phyloP scores from a whole-genome alignment of 2,797 vertebrate genomes.

The Oophaga sylvatica region DNA sequence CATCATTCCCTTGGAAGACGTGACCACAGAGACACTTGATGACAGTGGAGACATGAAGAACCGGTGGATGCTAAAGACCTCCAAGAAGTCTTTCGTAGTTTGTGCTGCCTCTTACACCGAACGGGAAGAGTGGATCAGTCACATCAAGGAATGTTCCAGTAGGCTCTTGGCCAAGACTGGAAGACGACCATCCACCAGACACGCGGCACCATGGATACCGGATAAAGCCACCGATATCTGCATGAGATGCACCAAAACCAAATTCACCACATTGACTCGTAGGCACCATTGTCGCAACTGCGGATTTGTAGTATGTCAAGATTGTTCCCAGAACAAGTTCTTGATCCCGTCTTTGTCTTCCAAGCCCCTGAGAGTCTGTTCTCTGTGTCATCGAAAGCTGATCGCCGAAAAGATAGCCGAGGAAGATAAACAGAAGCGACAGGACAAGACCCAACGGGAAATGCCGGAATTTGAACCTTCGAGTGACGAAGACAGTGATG shows the following conservation, averaged over 20 bases:
- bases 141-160: slow-evolving; percentile 79
- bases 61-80: slow-evolving; percentile 90
- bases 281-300: slow-evolving; percentile 92
- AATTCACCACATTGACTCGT: slow-evolving; percentile 78
- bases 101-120: slow-evolving; percentile 79
- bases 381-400: slow-evolving; percentile 75
- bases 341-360: slow-evolving; percentile 79
- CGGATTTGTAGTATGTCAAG: slow-evolving; percentile 86
- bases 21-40: slow-evolving; percentile 81
- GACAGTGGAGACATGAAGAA: slow-evolving; percentile 78
- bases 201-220: slow-evolving; percentile 86
- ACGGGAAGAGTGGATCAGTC: slow-evolving; percentile 86
- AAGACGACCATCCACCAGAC: slow-evolving; percentile 66
- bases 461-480: slow-evolving; percentile 65
- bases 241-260: slow-evolving; percentile 86
- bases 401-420: slow-evolving; percentile 64
- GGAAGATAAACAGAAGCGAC: slow-evolving; percentile 53
- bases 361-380: slow-evolving; percentile 82
- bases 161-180: slow-evolving; percentile 70
- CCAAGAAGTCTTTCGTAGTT: slow-evolving; percentile 89
- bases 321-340: slow-evolving; percentile 82
- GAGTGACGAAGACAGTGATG: slow-evolving; percentile 75
- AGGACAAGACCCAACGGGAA: slow-evolving; percentile 3
- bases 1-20: slow-evolving; percentile 83
- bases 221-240: slow-evolving; percentile 84